A percentile compares a stretch with the other conserved stretches of the same genome.
Evolutionary conservation across 2,888 invertebrate genomes (phyloP).

Genomic region (Eustalomyia histrio): DNA sequence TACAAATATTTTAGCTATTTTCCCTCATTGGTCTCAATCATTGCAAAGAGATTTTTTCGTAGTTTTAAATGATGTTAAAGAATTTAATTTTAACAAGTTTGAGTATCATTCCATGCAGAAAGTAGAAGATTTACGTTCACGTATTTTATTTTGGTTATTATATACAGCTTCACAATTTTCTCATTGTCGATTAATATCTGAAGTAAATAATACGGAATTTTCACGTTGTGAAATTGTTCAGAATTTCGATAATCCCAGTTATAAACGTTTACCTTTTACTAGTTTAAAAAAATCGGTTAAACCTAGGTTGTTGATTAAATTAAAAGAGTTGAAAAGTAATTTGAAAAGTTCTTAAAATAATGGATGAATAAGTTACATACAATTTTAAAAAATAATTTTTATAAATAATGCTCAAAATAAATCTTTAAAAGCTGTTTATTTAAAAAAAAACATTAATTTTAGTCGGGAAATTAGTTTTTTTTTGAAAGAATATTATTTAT

Average conservation of each 20-base stretch:
- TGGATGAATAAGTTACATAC: no score
- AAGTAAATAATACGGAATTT: slow-evolving; percentile 46
- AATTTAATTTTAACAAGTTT: slow-evolving; percentile 58
- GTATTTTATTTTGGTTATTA: slow-evolving; percentile 46
- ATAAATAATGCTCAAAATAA: no score
- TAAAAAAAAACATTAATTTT: no score
- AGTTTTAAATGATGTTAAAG: slow-evolving; percentile 53
- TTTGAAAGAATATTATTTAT: no score
- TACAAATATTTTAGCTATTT: slow-evolving; percentile 30
- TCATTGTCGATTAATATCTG: slow-evolving; percentile 37
- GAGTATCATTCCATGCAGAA: not conserved
- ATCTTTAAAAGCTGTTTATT: no score
- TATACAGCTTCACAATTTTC: slow-evolving; percentile 39
- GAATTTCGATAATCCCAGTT: slow-evolving; percentile 35
- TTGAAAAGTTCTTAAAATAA: not conserved
- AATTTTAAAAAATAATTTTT: no score
- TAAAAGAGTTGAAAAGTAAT: slow-evolving; percentile 23
- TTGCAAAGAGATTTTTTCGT: slow-evolving; percentile 47
- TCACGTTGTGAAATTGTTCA: slow-evolving; percentile 23
- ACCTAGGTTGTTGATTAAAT: slow-evolving; percentile 13
- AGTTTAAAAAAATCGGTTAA: slow-evolving; percentile 38
- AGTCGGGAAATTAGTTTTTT: no score
- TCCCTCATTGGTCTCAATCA: slow-evolving; percentile 25
- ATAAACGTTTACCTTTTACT: slow-evolving; percentile 42
- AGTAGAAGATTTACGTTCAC: slow-evolving; percentile 41